Percentiles rank a stretch among this genome's conserved stretches.
Evolutionary conservation across 2,113 vertebrate species (phyloP).

Genomic region (Zootoca vivipara): DNA sequence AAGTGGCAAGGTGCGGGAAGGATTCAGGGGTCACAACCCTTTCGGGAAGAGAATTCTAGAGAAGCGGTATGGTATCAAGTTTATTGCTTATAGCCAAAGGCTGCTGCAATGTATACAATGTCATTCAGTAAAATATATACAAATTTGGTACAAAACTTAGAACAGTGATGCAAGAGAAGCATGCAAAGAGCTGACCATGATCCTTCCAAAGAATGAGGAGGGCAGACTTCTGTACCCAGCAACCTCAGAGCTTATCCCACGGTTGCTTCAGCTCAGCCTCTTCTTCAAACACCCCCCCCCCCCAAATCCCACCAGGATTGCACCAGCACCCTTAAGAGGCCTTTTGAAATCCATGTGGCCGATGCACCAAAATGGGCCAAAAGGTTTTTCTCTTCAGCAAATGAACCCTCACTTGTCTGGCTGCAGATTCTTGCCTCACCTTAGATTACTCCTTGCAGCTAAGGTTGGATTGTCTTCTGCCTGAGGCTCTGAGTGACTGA

Average conservation of each 20-base stretch:
- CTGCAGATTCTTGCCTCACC: neutral
- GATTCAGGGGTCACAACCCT: neutral
- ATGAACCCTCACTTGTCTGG: too few relatives aligned
- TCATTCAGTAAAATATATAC: too few relatives aligned
- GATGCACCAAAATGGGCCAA: neutral
- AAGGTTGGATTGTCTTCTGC: conserved; percentile 11
- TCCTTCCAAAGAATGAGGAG: neutral
- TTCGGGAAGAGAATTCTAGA: neutral
- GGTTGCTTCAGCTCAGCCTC: neutral
- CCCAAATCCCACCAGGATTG: neutral
- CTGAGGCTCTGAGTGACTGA: neutral
- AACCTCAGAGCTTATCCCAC: neutral
- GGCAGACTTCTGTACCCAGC: neutral
- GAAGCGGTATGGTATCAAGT: too few relatives aligned
- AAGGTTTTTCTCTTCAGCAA: neutral
- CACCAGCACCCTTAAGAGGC: neutral
- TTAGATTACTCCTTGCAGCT: neutral
- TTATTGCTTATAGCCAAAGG: too few relatives aligned
- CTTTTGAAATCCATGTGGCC: too few relatives aligned
- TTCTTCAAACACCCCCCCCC: neutral
- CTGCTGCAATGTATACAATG: too few relatives aligned
- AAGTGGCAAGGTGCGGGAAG: too few relatives aligned
- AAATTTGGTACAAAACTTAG: too few relatives aligned
- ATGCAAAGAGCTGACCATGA: neutral
- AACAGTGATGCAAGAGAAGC: too few relatives aligned